Evolutionary conservation across 2,797 vertebrate species (phyloP).

Genomic region (Gymnodraco acuticeps): DNA sequence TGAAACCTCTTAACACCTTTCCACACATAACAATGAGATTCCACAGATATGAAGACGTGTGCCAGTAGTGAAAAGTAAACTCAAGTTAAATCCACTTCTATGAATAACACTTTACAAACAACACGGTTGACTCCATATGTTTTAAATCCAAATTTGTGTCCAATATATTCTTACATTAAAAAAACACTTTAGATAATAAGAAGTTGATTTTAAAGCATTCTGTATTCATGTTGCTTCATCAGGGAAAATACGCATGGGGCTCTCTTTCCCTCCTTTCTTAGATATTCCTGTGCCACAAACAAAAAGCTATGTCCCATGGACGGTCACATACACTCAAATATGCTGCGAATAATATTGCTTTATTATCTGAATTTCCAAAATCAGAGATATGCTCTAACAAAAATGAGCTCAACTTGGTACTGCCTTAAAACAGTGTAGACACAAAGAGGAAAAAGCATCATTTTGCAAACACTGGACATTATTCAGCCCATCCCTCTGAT

Average conservation of each 20-base stretch:
- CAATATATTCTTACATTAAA: too few relatives aligned
- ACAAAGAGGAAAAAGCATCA: neutral
- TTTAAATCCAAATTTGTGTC: neutral
- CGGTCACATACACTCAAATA: neutral
- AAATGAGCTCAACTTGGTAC: neutral
- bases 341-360: neutral
- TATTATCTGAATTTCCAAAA: neutral
- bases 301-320: neutral
- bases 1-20: slow-evolving; percentile 63
- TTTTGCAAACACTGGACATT: neutral
- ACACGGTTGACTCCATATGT: neutral
- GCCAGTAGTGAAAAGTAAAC: neutral
- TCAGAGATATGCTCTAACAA: neutral
- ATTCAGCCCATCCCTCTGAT: neutral
- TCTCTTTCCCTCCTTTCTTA: neutral
- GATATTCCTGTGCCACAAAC: neutral
- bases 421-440: neutral
- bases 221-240: neutral
- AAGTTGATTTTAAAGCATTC: neutral
- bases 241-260: neutral
- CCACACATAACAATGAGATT: slow-evolving; percentile 19
- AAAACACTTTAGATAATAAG: neutral
- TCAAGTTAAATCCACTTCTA: neutral
- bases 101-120: neutral
- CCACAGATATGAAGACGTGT: neutral